Evolutionary conservation across 1,140 invertebrate species (phyloP), one percentile per base, ranked within the genome.

Genomic region (Manduca sexta): DNA sequence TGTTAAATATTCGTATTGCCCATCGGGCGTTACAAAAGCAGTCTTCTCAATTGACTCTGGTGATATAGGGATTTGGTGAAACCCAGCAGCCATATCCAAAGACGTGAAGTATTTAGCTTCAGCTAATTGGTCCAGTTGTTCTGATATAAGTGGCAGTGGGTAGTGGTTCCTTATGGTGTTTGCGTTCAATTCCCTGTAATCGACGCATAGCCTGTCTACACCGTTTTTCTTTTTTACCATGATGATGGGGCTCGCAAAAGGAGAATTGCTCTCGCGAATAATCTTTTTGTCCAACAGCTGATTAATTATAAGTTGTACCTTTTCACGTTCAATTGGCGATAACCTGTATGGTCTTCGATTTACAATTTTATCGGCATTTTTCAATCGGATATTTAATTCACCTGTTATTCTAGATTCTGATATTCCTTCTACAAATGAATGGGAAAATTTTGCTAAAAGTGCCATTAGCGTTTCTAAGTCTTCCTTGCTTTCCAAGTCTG

Each of bases 21-120:
- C 62, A 14, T 64, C 62, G 0, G 58, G 63, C 1, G 71, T 81
- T 1, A 69, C 52, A 38, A 89, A 89, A 0, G 86, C 86, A 0
- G 87, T 21, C 7, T 21, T 21, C 7, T 21, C 21, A 21, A 21
- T 21, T 3, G 21, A 21, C 2, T 21, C 21, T 3, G 21, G 21
- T 26, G 21, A 26, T 5, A 26, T 26, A 8, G 21, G 21, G 4
- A 26, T 26, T 26, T 26, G 21, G 21, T 26, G 21, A 8, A 26
- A 26, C 4, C 21, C 21, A 1, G 21, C 21, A 5, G 8, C 21
- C 21, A 26, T 26, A 5, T 21, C 89, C 1, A 59, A 33, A 2
- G 40, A 45, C 3, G 45, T 45, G 30, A 31, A 60, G 8, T 37
- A 54, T 5, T 34, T 8, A 0, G 41, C 37, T 0, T 45, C 46